Percentiles rank a stretch among this genome's conserved stretches.
These are phyloP conservation scores for Nebria brevicollis DNA, from an alignment of 2,888 invertebrate species.

Conservation along the genomic window DNA sequence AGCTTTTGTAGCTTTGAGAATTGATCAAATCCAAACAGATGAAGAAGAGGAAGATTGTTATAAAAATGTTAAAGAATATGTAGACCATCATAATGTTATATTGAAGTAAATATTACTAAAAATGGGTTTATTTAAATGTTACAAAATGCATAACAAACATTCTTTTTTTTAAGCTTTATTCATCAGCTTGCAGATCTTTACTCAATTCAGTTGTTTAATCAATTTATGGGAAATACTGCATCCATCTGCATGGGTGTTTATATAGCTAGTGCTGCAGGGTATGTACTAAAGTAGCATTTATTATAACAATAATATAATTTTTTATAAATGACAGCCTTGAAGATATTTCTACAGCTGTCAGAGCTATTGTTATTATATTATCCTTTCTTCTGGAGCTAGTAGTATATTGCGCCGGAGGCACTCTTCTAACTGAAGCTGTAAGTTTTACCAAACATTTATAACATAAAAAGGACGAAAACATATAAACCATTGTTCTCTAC, in stretches of 20 bases:
- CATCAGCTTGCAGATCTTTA: constrained; percentile 26
- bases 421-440: constrained; percentile 28
- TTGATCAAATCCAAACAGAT: constrained; percentile 8
- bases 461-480: too few species aligned
- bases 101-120: constrained; percentile 20
- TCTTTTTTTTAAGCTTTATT: constrained; percentile 20
- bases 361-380: constrained; percentile 19
- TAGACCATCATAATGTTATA: constrained; percentile 38
- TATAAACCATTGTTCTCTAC: too few species aligned
- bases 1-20: constrained; percentile 29
- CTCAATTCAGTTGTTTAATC: constrained; percentile 31
- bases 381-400: constrained; percentile 25
- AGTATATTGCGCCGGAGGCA: constrained; percentile 35
- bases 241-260: constrained; percentile 41
- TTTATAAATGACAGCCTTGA: background rate
- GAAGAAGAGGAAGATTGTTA: constrained; percentile 30
- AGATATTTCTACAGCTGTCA: constrained; percentile 25
- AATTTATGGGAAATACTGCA: constrained; percentile 39
- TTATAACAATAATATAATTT: too few species aligned
- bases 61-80: constrained; percentile 31
- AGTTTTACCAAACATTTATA: background rate
- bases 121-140: background rate
- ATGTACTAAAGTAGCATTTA: background rate
- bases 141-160: background rate
- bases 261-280: constrained; percentile 32